Base-by-base conservation (phyloP, 2,113 vertebrate genomes). In the Promerops cafer region DNA sequence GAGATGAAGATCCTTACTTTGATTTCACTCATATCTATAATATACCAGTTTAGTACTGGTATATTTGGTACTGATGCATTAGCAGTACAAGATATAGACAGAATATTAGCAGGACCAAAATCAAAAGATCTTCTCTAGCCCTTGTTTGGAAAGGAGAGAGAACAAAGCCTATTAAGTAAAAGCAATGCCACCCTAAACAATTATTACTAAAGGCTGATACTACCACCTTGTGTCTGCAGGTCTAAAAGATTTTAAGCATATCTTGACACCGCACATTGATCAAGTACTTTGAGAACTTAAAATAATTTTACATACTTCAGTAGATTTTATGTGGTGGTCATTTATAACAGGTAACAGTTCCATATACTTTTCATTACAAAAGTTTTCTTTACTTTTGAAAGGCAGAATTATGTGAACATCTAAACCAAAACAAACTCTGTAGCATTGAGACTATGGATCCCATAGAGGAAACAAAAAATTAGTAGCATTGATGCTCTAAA, bases 181-280 rank as follows among this genome's bases (percentile, higher is more conserved):
- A 84, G 13, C 11, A 42, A 53, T 44, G 5, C 3, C 47, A 85
- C 5, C 17, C 9, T 12, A 74, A 76, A 27, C 27, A 96, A 68
- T 85, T 74, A 89, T 72, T 96, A 79, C 39, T 87, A 49, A 96
- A 94, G 83, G 33, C 35, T 93, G 92, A 91, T 95, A 45, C 88
- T 94, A 96, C 94, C 93, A 96, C 86, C 97, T 97, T 96, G 94
- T 97, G 94, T 96, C 74, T 94, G 57, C 74, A 93, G 49, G 31
- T 84, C 94, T 95, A 72, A 81, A 85, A 80, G 30, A 44, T 83
- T 63, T 94, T 64, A 89, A 66, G 13, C 19, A 4, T 33, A 27
- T 24, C 8, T 77, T 79, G 44, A 10, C 45, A 82, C 12, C 33
- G 63, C 7, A 45, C 8, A 27, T 83, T 71, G 13, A 14, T 61